Base-by-base conservation (phyloP, 2,797 vertebrate genomes). In the Bovichtus variegatus region DNA sequence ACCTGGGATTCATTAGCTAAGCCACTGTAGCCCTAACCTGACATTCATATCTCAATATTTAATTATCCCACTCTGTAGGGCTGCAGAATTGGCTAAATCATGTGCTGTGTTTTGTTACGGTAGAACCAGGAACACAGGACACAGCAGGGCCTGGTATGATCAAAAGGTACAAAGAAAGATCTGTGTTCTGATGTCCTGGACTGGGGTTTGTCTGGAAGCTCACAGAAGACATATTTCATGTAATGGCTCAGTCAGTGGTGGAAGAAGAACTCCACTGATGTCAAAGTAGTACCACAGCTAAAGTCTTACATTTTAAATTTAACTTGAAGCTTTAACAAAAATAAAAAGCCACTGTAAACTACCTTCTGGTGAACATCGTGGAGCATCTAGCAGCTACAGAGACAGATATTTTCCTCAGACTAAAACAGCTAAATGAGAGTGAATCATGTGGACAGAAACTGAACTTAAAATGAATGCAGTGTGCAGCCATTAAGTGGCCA, bases 1-100 rank as follows among this genome's bases (percentile, higher is more conserved):
- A 69, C 64, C 74, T 71, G 92, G 94, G 91, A 92, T 95, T 93
- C 83, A 95, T 96, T 95, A 95, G 91, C 80, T 91, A 88, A 91
- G 76, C 83, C 91, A 8, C 27, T 86, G 80, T 68, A 29, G 58
- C 60, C 81, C 65, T 95, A 95, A 95, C 91, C 94, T 88, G 83
- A 92, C 92, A 93, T 95, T 94, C 95, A 88, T 89, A 87, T 84
- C 90, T 95, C 84, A 96, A 58, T 94, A 96, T 96, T 94, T 95
- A 95, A 96, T 96, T 95, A 84, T 76, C 76, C 87, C 92, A 90
- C 94, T 94, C 95, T 90, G 89, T 91, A 18, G 49, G 69, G 67
- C 36, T 11, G 31, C 16, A 41, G 54, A 23, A 69, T 47, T 36
- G 93, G 91, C 87, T 93, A 85, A 83, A 73, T 51, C 12, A 88